Evolutionary conservation across 2,113 vertebrate genomes (phyloP), one percentile per base, ranked within the genome.

Genomic region (Cephalophus harveyi): DNA sequence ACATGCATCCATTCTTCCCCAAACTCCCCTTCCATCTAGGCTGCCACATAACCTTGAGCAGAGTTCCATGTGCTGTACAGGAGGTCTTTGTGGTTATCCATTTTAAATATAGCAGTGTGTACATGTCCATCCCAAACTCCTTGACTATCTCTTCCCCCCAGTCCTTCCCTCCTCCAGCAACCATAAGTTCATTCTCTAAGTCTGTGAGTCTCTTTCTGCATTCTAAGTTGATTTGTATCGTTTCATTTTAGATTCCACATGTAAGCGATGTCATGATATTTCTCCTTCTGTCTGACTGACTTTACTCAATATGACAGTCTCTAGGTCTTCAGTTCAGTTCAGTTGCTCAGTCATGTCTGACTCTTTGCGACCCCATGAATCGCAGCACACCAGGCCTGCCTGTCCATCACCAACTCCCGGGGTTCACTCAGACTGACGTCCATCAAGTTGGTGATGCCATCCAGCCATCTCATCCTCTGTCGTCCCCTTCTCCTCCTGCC

Each of bases 131-230:
- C 21, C 71, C 71, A 25, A 25, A 74, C 71, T 74, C 36, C 67
- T 2, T 36, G 64, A 36, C 21, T 25, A 3, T 74, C 14, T 74
- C 67, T 74, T 6, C 0, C 21, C 11, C 36, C 36, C 0, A 2
- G 13, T 74, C 71, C 36, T 74, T 40, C 5, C 21, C 36, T 23
- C 21, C 71, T 43, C 21, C 1, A 0, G 36, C 71, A 74, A 74
- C 36, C 71, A 40, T 43, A 43, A 74, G 21, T 74, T 40, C 36
- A 25, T 74, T 74, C 71, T 74, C 36, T 36, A 71, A 36, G 9
- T 36, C 67, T 74, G 71, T 43, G 71, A 25, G 36, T 74, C 21
- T 74, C 64, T 71, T 71, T 71, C 19, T 74, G 67, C 36, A 13
- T 74, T 40, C 36, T 74, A 74, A 74, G 71, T 74, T 74, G 19